A percentile compares a stretch with the other conserved stretches of the same genome.
Evolutionary conservation across 2,113 vertebrate genomes (phyloP).

Genomic region (Pimephales promelas): DNA sequence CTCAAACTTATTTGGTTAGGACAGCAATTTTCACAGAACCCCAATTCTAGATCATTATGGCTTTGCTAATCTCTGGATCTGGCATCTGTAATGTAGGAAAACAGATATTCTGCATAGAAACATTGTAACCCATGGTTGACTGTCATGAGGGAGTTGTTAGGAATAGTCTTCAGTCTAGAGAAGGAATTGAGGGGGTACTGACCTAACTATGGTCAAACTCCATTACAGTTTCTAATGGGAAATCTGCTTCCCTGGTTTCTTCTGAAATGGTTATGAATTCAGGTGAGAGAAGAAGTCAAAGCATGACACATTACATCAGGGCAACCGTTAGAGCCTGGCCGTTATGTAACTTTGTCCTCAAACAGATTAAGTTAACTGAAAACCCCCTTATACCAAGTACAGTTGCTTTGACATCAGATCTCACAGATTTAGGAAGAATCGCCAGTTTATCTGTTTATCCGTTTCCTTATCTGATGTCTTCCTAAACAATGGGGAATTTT

Average conservation of each 20-base stretch:
- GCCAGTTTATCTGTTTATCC: background rate
- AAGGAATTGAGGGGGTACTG: slow-evolving; percentile 61
- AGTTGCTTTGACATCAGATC: slow-evolving; percentile 22
- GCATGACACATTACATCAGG: background rate
- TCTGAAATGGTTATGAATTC: slow-evolving; percentile 59
- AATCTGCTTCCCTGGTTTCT: slow-evolving; percentile 55
- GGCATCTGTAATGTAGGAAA: background rate
- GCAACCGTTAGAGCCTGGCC: slow-evolving; percentile 8
- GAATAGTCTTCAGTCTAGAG: slow-evolving; percentile 63
- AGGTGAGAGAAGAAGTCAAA: slow-evolving; percentile 31
- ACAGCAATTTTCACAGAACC: slow-evolving; percentile 19
- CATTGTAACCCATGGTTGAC: background rate
- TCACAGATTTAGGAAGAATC: background rate
- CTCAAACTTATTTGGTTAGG: slow-evolving; percentile 16
- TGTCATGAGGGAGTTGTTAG: slow-evolving; percentile 66
- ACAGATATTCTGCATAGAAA: background rate
- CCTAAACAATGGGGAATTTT: background rate
- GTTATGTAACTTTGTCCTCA: slow-evolving; percentile 33
- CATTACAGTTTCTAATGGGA: slow-evolving; percentile 58
- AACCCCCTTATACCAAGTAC: background rate
- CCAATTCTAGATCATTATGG: slow-evolving; percentile 17
- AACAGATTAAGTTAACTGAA: slow-evolving; percentile 32
- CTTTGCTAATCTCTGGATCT: slow-evolving; percentile 23
- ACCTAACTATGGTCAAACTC: slow-evolving; percentile 68
- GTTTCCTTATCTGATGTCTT: background rate